Conservation (phyloP, 2,888 invertebrate species). For the Phasia obesa region DNA sequence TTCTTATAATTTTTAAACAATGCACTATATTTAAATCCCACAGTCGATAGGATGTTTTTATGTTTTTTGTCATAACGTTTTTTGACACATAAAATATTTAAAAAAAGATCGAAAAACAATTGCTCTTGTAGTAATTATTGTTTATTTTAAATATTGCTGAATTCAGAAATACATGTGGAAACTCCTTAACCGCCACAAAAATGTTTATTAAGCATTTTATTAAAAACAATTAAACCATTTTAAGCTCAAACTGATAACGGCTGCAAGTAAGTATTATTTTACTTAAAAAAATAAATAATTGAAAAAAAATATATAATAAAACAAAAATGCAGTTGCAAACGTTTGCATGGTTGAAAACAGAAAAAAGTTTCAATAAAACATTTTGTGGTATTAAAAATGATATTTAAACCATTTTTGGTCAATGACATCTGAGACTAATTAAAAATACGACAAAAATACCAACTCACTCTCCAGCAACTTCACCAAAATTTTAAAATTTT, state of each 20-base stretch:
- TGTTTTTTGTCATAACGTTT: too few relatives aligned
- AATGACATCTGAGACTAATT: constrained; percentile 1
- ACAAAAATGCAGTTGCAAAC: constrained; percentile 23
- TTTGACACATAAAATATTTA: background rate
- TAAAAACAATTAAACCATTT: constrained; percentile 3
- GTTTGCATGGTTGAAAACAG: constrained; percentile 33
- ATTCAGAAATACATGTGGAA: background rate
- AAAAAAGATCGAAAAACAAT: background rate
- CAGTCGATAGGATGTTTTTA: too few relatives aligned
- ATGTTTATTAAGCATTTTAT: background rate
- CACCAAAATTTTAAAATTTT: constrained; percentile 31
- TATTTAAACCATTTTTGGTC: constrained; percentile 38
- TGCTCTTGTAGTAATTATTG: background rate
- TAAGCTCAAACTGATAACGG: constrained; percentile 5
- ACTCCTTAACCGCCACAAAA: constrained; percentile 34
- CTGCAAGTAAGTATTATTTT: constrained; percentile 32
- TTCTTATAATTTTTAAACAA: too few relatives aligned
- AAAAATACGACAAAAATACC: constrained; percentile 1
- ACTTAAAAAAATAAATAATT: background rate
- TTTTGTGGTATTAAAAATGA: constrained; percentile 27
- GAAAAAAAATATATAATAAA: background rate
- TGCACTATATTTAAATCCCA: too few relatives aligned
- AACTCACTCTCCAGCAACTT: constrained; percentile 20
- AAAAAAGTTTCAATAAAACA: background rate
- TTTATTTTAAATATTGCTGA: constrained; percentile 1